phyloP scores from a whole-genome alignment of 1,140 invertebrate species.

The Drosophila willistoni region DNA sequence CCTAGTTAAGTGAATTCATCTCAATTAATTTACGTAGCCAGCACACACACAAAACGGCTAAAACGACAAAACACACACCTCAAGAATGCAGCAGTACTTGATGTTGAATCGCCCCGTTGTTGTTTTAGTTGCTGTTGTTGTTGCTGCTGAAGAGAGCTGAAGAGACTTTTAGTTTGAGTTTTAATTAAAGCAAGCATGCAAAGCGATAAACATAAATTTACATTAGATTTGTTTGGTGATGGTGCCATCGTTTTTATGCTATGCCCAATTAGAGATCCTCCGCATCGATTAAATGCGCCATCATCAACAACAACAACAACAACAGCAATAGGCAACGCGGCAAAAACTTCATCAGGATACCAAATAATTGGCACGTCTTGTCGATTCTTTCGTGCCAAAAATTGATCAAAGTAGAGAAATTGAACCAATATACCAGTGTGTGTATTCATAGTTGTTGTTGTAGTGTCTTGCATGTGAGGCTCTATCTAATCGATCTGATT shows the following conservation, averaged over 20 bases:
- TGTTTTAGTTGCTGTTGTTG: slow-evolving; percentile 1
- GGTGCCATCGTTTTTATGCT: slow-evolving; percentile 46
- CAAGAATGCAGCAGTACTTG: slow-evolving; percentile 44
- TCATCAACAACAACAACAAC: slow-evolving; percentile 33
- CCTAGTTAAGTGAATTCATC: slow-evolving; percentile 73
- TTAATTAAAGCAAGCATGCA: slow-evolving; percentile 59
- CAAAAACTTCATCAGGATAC: slow-evolving; percentile 18
- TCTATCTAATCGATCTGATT: slow-evolving; percentile 9
- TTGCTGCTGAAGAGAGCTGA: slow-evolving; percentile 26
- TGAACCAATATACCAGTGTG: too few relatives aligned
- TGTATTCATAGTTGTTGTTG: not conserved
- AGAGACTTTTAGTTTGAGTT: slow-evolving; percentile 33
- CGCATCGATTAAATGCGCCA: slow-evolving; percentile 48
- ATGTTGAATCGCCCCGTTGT: slow-evolving; percentile 36
- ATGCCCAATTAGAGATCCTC: slow-evolving; percentile 58
- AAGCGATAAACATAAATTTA: slow-evolving; percentile 63
- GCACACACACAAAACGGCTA: slow-evolving; percentile 38
- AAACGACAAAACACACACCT: slow-evolving; percentile 37
- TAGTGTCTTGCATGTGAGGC: not conserved
- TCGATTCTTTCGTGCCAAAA: slow-evolving; percentile 46
- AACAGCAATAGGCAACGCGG: too few relatives aligned
- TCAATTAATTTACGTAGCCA: slow-evolving; percentile 76
- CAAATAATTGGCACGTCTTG: slow-evolving; percentile 50
- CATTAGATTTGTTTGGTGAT: slow-evolving; percentile 51
- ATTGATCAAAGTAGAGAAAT: slow-evolving; percentile 37